Base-by-base conservation (phyloP, 92 coral and sea anemone species). In the Metridium senile region DNA sequence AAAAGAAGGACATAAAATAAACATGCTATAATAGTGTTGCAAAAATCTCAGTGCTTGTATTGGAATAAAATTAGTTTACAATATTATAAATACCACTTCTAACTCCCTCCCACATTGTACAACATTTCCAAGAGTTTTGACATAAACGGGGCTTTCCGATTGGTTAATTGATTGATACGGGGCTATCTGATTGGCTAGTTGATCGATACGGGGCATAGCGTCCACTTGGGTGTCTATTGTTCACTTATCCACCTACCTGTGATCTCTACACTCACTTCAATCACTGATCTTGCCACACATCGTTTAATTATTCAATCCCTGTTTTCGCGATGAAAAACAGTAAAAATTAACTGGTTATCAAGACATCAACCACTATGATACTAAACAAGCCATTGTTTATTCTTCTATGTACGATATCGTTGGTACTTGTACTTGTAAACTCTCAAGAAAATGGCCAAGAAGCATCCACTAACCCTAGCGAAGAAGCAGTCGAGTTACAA, bases 301-400 rank as follows among this genome's bases (percentile, higher is more conserved):
- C 26, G 28, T 59, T 59, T 21, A 59, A 59, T 59, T 59, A 59
- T 59, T 59, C 2, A 59, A 25, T 19, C 1, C 9, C 13, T 59
- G 28, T 59, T 59, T 59, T 59, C 65, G 26, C 31, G 65, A 59
- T 59, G 65, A 59, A 59, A 59, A 59, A 59, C 65, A 19, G 2
- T 59, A 28, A 22, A 10, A 59, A 10, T 26, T 59, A 59, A 26
- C 11, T 28, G 65, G 13, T 59, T 59, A 59, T 21, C 1, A 28
- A n/a, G 26, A 59, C 65, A 22, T 19, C 32, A 59, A 20, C 8
- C 0, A 59, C 31, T 17, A 59, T 59, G 65, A 59, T 11, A 26
- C 26, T 59, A 4, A 6, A 4, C 13, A 39, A 39, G 13, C 6
- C 49, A 39, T 39, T 6, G 49, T 39, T 39, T 39, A 39, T 39